Evolutionary conservation across 2,113 vertebrate genomes (phyloP).

Genomic region (Salminus brasiliensis): DNA sequence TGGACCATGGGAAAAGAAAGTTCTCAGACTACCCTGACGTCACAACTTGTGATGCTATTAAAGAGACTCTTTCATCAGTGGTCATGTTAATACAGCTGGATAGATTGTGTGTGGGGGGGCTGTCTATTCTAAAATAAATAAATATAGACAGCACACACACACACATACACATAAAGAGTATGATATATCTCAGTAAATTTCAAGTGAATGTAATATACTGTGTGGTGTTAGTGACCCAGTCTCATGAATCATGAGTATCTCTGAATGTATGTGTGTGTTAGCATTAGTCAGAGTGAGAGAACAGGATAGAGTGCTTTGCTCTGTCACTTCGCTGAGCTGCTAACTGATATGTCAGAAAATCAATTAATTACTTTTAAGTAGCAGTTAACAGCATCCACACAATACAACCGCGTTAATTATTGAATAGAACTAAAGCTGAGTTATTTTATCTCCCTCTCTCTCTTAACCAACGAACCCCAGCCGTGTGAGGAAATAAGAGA

Average conservation of each 20-base stretch:
- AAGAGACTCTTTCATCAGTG: slow-evolving; percentile 23
- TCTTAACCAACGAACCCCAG: slow-evolving; percentile 56
- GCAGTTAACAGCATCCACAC: slow-evolving; percentile 90
- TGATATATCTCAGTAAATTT: not conserved
- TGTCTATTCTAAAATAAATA: not conserved
- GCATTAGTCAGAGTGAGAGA: slow-evolving; percentile 35
- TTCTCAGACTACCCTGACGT: slow-evolving; percentile 31
- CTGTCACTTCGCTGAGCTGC: slow-evolving; percentile 83
- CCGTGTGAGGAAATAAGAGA: slow-evolving; percentile 6
- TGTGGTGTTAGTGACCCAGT: slow-evolving; percentile 31
- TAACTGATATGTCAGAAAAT: slow-evolving; percentile 99
- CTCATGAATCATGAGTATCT: no score
- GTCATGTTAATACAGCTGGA: slow-evolving; percentile 61
- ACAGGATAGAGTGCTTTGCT: slow-evolving; percentile 64
- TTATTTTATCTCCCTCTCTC: slow-evolving; percentile 54
- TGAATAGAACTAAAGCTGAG: slow-evolving; percentile 79
- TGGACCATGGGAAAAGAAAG: slow-evolving; percentile 55
- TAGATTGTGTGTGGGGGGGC: not conserved
- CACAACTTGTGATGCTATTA: slow-evolving; percentile 16
- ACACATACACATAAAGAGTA: not conserved
- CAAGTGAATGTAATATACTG: not conserved
- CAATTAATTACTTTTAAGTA: slow-evolving; percentile 99
- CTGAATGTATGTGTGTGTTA: slow-evolving; percentile 23
- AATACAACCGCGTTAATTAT: slow-evolving; percentile 92
- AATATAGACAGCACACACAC: not conserved